Percentiles rank a stretch among this genome's conserved stretches.
Conservation (phyloP, 2,113 vertebrate species). For the Vimba vimba region DNA sequence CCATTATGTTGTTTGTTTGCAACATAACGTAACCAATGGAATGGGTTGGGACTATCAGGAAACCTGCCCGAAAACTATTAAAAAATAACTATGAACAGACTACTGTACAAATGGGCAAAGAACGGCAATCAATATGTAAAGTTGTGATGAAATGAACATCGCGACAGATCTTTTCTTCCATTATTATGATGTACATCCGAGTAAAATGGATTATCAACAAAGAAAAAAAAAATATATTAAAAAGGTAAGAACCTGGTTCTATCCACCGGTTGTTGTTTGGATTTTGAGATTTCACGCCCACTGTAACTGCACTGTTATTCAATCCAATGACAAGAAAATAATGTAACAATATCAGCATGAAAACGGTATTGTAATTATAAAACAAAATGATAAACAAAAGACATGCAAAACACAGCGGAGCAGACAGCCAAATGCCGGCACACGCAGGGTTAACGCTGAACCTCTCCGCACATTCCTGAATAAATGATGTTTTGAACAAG, state of each 20-base stretch:
- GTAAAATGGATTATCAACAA: background rate
- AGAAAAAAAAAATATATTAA: background rate
- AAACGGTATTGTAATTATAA: background rate
- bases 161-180: background rate
- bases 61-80: background rate
- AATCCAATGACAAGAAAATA: background rate
- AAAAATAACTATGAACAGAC: background rate
- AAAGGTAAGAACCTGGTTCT: background rate
- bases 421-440: background rate
- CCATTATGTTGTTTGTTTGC: background rate
- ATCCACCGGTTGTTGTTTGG: background rate
- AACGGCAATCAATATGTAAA: background rate
- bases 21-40: background rate
- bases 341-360: background rate
- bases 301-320: background rate
- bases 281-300: background rate
- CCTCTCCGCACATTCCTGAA: slow-evolving; percentile 80
- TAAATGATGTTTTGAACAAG: slow-evolving; percentile 80
- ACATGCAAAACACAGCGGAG: background rate
- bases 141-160: background rate
- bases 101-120: background rate
- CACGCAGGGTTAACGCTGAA: slow-evolving; percentile 76
- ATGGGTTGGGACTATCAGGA: background rate
- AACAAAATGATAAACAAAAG: background rate
- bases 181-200: background rate